Conservation (phyloP, 2,888 invertebrate genomes). For the Diploptera punctata region DNA sequence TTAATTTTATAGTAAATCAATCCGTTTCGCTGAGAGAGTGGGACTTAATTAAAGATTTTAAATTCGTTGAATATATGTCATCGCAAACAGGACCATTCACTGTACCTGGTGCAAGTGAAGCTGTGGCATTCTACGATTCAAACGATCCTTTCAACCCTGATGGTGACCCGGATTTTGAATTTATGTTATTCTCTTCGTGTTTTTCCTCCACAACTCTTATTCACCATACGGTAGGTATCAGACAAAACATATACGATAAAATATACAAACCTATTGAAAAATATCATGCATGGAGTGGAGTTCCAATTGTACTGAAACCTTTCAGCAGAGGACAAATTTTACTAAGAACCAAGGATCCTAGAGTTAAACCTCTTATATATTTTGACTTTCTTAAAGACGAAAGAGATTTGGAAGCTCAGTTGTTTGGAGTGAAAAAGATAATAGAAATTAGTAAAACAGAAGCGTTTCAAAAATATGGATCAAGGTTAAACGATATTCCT, state of each 20-base stretch:
- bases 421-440: not conserved
- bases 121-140: slow-evolving; percentile 57
- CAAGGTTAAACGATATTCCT: no score
- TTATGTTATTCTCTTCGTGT: not conserved
- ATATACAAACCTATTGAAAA: not conserved
- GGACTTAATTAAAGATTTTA: not conserved
- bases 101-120: slow-evolving; percentile 56
- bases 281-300: not conserved
- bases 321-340: not conserved
- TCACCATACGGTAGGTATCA: no score
- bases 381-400: not conserved
- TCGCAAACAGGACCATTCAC: slow-evolving; percentile 52
- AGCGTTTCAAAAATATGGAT: no score
- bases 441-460: no score
- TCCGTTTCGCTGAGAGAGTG: slow-evolving; percentile 50
- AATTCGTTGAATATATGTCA: slow-evolving; percentile 48
- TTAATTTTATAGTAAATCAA: slow-evolving; percentile 64
- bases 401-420: not conserved
- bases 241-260: not conserved
- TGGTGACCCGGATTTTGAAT: slow-evolving; percentile 69
- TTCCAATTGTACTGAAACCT: slow-evolving; percentile 62
- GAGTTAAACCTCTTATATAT: not conserved
- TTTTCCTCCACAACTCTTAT: not conserved
- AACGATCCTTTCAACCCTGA: slow-evolving; percentile 66
- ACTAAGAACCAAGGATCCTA: not conserved